Percentiles rank a stretch among this genome's conserved stretches.
phyloP scores from a whole-genome alignment of 2,888 invertebrate species.

The Ornithoptera alexandrae region DNA sequence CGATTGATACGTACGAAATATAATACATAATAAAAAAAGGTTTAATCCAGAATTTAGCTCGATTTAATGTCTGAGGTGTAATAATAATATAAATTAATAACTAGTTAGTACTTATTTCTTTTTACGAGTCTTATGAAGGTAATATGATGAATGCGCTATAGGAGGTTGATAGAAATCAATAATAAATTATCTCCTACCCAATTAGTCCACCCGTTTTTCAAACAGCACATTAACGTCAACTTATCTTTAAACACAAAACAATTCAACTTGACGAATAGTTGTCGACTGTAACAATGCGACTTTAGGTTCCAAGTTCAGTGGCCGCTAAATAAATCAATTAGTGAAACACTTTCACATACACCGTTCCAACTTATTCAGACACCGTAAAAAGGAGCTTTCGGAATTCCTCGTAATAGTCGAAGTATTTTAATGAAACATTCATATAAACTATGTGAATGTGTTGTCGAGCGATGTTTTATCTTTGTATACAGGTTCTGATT shows the following conservation, averaged over 20 bases:
- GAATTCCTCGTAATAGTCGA: conserved; percentile 64
- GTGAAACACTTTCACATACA: conserved; percentile 32
- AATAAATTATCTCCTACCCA: conserved; percentile 5
- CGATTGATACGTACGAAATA: no score
- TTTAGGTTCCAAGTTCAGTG: conserved; percentile 25
- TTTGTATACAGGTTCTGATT: conserved; percentile 45
- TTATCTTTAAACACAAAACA: conserved; percentile 16
- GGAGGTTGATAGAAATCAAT: conserved; percentile 2
- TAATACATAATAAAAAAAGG: no score
- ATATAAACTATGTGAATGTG: conserved; percentile 56
- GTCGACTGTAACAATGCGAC: conserved; percentile 24
- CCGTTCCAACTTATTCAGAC: conserved; percentile 46
- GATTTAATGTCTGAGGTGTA: no score
- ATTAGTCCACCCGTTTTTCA: conserved; percentile 15
- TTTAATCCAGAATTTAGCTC: no score
- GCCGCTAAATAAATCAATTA: conserved; percentile 31
- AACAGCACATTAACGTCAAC: conserved; percentile 27
- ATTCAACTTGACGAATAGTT: conserved; percentile 12
- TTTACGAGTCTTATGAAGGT: no score
- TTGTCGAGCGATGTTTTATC: conserved; percentile 13
- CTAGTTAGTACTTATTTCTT: no score
- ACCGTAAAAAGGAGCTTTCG: conserved; percentile 52
- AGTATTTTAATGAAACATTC: conserved; percentile 73
- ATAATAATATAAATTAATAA: no score
- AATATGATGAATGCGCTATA: not conserved